Percentiles rank a stretch among this genome's conserved stretches.
phyloP scores from a whole-genome alignment of 2,888 invertebrate genomes.

The Eumacrocentrus americanus region DNA sequence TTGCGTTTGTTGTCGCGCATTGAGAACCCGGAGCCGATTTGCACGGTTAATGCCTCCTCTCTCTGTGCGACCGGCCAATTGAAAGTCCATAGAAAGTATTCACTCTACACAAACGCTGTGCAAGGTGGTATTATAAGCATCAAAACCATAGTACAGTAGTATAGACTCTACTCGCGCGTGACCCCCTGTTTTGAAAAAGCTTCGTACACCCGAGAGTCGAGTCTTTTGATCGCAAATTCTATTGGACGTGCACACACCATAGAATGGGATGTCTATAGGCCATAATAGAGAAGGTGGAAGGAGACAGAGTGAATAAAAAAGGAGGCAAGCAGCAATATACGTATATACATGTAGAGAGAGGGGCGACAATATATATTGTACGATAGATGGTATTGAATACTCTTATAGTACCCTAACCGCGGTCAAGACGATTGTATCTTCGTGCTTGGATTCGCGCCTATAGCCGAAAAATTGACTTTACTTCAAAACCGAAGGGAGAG shows the following conservation, averaged over 20 bases:
- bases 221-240: conserved; percentile 59
- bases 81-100: conserved; percentile 44
- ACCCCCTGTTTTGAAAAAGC: conserved; percentile 27
- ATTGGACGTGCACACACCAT: conserved; percentile 45
- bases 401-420: not conserved
- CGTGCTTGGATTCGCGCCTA: conserved; percentile 39
- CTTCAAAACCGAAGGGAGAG: conserved; percentile 11
- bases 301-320: conserved; percentile 19
- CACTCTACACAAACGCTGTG: conserved; percentile 21
- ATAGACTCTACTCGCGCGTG: conserved; percentile 28
- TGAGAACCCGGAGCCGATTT: conserved; percentile 52
- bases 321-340: too few relatives aligned
- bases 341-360: conserved; percentile 21
- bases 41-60: conserved; percentile 57
- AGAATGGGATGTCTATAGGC: conserved; percentile 24
- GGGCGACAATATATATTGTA: too few relatives aligned
- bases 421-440: conserved; percentile 46
- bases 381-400: conserved; percentile 34
- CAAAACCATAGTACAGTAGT: conserved; percentile 16
- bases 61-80: conserved; percentile 49
- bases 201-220: conserved; percentile 41
- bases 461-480: conserved; percentile 49
- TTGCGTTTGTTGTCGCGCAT: conserved; percentile 57
- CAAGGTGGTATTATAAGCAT: conserved; percentile 50
- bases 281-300: not conserved